A percentile compares a stretch with the other conserved stretches of the same genome.
Conservation (phyloP, 2,888 invertebrate species). For the Catocala sponsa region DNA sequence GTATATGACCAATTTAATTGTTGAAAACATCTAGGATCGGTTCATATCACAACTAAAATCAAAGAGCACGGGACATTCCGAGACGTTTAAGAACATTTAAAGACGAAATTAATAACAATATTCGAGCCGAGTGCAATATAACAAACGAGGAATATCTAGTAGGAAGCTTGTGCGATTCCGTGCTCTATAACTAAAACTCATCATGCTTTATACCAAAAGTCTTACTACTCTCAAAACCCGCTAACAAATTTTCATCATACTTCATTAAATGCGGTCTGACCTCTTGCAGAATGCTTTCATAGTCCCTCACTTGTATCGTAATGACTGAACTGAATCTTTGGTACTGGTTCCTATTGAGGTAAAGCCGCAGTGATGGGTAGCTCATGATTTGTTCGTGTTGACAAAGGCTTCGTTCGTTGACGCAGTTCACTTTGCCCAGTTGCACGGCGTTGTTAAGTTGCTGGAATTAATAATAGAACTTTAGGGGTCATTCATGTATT, state of each 20-base stretch:
- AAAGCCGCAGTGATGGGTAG: constrained; percentile 77
- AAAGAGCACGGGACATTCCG: no score
- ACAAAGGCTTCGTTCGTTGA: constrained; percentile 75
- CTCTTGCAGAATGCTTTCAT: constrained; percentile 60
- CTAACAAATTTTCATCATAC: constrained; percentile 61
- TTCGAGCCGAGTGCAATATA: no score
- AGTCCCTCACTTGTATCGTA: constrained; percentile 62
- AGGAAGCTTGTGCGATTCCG: no score
- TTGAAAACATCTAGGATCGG: no score
- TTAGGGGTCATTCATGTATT: no score
- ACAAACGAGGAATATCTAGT: no score
- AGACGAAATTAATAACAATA: no score
- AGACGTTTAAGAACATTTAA: no score
- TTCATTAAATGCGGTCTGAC: constrained; percentile 64
- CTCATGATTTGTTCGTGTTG: constrained; percentile 76
- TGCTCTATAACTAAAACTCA: constrained; percentile 62
- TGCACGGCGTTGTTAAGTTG: constrained; percentile 71
- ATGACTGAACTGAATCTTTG: constrained; percentile 66
- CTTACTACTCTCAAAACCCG: constrained; percentile 55
- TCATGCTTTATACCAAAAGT: constrained; percentile 65
- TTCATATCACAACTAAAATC: no score
- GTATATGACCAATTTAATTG: no score
- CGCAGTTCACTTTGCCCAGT: constrained; percentile 81
- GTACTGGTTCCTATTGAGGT: constrained; percentile 62
- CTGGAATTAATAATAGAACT: constrained; percentile 55